Conservation (phyloP, 2,113 vertebrate genomes). For the Apodemus speciosus region DNA sequence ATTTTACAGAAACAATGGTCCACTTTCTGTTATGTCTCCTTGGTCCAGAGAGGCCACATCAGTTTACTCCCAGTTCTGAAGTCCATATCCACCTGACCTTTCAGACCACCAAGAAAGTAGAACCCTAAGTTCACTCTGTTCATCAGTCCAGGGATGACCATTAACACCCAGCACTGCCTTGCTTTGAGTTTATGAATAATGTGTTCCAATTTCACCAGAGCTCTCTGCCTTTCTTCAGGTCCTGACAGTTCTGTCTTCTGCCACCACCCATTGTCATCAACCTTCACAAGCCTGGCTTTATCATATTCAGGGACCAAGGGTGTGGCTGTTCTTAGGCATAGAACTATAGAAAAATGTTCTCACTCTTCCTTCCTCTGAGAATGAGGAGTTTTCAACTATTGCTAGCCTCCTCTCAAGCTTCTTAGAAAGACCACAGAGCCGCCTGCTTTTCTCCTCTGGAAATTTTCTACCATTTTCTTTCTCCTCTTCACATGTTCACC, state of each 20-base stretch:
- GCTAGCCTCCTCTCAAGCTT: background rate
- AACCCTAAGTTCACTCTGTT: background rate
- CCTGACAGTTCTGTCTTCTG: background rate
- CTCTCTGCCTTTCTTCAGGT: background rate
- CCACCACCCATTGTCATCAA: background rate
- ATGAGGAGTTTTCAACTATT: background rate
- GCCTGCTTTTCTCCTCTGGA: background rate
- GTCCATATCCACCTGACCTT: no score
- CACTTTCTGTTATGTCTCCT: rapidly evolving
- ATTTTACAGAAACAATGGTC: no score
- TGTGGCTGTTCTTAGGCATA: background rate
- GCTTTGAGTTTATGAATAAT: background rate
- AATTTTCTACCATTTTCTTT: background rate
- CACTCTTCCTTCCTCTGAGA: background rate
- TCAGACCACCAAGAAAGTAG: background rate
- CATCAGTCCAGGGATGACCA: background rate
- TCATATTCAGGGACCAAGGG: rapidly evolving
- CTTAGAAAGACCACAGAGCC: background rate
- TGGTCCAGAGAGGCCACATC: background rate
- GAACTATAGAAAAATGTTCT: background rate
- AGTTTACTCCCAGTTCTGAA: background rate
- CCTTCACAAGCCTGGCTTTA: background rate
- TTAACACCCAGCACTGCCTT: rapidly evolving
- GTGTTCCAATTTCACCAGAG: background rate
- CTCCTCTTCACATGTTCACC: background rate